A percentile compares a stretch with the other conserved stretches of the same genome.
These are phyloP conservation scores for Propithecus deckenii DNA, from an alignment of 2,797 vertebrate species.

Conservation along the genomic window DNA sequence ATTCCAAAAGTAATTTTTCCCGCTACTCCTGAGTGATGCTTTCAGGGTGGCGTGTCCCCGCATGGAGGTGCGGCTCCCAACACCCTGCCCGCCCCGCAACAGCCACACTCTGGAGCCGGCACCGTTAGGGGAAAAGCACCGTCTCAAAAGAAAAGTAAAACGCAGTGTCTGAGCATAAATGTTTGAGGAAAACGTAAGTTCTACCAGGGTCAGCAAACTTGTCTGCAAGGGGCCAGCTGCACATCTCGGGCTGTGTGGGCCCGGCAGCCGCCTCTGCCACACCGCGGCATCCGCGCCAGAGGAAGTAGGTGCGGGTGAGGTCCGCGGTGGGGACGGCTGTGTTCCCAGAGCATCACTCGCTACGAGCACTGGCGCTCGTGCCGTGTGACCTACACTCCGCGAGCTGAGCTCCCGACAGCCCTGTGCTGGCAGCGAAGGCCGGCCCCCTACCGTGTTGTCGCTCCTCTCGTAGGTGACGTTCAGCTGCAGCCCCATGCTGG, in stretches of 20 bases:
- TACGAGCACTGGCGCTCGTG: not conserved
- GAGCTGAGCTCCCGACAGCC: not conserved
- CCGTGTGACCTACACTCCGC: not conserved
- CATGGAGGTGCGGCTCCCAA: not conserved
- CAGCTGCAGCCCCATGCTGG: slow-evolving; percentile 91
- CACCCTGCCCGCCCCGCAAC: not conserved
- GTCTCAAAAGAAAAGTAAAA: not conserved
- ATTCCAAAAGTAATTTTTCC: not conserved
- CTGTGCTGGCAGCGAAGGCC: not conserved
- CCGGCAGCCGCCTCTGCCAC: too few relatives aligned
- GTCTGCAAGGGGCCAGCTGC: not conserved
- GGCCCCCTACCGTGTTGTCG: slow-evolving; percentile 79
- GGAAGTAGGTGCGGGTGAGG: too few relatives aligned
- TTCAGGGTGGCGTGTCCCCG: not conserved
- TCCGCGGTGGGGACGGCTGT: not conserved
- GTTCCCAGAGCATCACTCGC: not conserved
- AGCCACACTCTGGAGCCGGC: not conserved
- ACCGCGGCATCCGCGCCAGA: too few relatives aligned
- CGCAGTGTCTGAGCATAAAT: not conserved
- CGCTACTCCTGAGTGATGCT: not conserved
- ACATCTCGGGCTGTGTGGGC: not conserved
- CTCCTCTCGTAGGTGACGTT: slow-evolving; percentile 88
- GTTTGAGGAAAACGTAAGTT: not conserved
- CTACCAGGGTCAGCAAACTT: not conserved
- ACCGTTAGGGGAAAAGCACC: not conserved